Evolutionary conservation across 2,113 vertebrate genomes (phyloP).

Genomic region (Oncorhynchus mykiss): DNA sequence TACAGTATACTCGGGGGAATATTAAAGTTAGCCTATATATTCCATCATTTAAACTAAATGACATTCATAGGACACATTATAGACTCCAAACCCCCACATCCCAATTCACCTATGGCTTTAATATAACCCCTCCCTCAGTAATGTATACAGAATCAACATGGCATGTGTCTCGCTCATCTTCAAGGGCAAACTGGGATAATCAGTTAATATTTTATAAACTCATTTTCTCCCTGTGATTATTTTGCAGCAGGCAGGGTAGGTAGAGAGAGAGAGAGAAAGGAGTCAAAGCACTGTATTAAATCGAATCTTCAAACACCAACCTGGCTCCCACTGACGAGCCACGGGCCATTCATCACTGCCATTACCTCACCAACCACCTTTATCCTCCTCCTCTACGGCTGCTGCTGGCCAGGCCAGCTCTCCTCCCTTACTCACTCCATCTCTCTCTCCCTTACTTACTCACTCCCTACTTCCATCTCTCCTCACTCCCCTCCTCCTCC

Average conservation of each 20-base stretch:
- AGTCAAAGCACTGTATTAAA: conserved; percentile 76
- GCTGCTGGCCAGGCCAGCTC: conserved; percentile 12
- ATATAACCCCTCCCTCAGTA: conserved; percentile 6
- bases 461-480: conserved; percentile 40
- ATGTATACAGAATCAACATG: conserved; percentile 43
- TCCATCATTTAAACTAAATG: neutral
- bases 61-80: conserved; percentile 29
- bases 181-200: conserved; percentile 69
- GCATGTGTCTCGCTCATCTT: conserved; percentile 39
- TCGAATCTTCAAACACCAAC: conserved; percentile 79
- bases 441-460: neutral
- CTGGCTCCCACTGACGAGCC: conserved; percentile 74
- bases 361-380: conserved; percentile 73
- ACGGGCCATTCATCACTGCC: conserved; percentile 75
- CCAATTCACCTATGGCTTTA: neutral
- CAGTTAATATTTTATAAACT: conserved; percentile 65
- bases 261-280: conserved; percentile 31
- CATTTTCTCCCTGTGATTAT: conserved; percentile 69
- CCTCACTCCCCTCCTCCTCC: conserved; percentile 43
- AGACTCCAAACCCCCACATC: conserved; percentile 18
- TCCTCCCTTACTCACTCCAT: neutral
- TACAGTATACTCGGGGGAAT: neutral
- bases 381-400: conserved; percentile 43
- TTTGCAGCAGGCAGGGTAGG: conserved; percentile 41
- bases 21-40: neutral